A percentile compares a stretch with the other conserved stretches of the same genome.
phyloP scores from a whole-genome alignment of 1,140 invertebrate genomes.

The Drepana arcuata region DNA sequence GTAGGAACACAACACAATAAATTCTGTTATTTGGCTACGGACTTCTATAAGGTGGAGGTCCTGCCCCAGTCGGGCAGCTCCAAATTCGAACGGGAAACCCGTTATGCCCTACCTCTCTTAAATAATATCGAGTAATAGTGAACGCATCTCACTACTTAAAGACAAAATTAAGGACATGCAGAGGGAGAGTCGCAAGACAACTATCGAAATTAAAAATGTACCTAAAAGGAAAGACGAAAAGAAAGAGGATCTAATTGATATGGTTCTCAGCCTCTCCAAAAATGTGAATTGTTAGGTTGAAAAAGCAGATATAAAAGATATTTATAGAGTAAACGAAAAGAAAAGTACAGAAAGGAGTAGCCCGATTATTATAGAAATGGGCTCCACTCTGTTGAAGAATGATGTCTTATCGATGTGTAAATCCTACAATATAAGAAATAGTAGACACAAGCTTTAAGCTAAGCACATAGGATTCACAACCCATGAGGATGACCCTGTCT shows the following conservation, averaged over 20 bases:
- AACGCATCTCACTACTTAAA: constrained; percentile 4
- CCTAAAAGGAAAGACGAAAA: constrained; percentile 7
- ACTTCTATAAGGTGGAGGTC: no score
- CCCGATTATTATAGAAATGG: background rate
- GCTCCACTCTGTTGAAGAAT: background rate
- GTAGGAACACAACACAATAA: no score
- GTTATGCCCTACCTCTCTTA: no score
- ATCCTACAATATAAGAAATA: background rate
- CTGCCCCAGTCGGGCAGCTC: no score
- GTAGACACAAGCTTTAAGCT: background rate
- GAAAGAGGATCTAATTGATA: constrained; percentile 8
- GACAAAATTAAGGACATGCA: constrained; percentile 9
- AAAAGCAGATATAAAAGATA: constrained; percentile 6
- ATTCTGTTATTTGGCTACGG: no score
- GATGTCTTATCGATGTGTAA: background rate
- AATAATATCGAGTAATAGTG: background rate
- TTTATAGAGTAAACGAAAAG: constrained; percentile 6
- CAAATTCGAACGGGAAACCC: no score
- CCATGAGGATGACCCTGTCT: background rate
- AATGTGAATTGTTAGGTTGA: constrained; percentile 3
- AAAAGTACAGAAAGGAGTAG: background rate
- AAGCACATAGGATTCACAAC: background rate
- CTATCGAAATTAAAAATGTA: constrained; percentile 10
- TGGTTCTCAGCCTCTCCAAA: constrained; percentile 7
- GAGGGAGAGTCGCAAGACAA: background rate